Evolutionary conservation across 2,888 invertebrate genomes (phyloP).

Genomic region (Pemphredon lugubris): DNA sequence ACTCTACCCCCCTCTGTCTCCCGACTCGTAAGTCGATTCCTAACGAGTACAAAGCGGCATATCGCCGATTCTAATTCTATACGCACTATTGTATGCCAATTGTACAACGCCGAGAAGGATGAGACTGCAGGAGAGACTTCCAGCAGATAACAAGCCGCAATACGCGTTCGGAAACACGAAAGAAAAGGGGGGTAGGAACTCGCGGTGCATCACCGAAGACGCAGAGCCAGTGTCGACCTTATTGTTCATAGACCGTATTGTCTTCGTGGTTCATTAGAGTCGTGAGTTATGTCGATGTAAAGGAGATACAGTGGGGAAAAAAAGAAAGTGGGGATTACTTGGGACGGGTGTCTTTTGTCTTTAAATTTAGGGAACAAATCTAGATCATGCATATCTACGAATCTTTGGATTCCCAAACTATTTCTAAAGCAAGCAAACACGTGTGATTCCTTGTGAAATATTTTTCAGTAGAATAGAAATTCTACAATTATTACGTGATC

Average conservation of each 20-base stretch:
- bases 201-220: constrained; percentile 27
- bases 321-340: too few species aligned
- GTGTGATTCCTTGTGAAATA: too few species aligned
- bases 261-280: constrained; percentile 44
- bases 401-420: too few species aligned
- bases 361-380: too few species aligned
- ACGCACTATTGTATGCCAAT: constrained; percentile 63
- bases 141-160: constrained; percentile 54
- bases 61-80: constrained; percentile 58
- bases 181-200: constrained; percentile 35
- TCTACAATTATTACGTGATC: too few species aligned
- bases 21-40: constrained; percentile 50
- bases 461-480: too few species aligned
- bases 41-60: constrained; percentile 59
- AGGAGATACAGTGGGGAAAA: too few species aligned
- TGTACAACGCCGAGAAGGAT: constrained; percentile 45
- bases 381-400: too few species aligned
- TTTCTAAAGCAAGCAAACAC: too few species aligned
- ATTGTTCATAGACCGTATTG: constrained; percentile 47
- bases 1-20: constrained; percentile 6
- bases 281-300: too few species aligned
- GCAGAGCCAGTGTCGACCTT: constrained; percentile 42
- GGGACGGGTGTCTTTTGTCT: too few species aligned
- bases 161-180: constrained; percentile 30
- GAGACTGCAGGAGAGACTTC: constrained; percentile 40